Conservation (phyloP, 2,888 invertebrate species). For the Spilarctia lutea region DNA sequence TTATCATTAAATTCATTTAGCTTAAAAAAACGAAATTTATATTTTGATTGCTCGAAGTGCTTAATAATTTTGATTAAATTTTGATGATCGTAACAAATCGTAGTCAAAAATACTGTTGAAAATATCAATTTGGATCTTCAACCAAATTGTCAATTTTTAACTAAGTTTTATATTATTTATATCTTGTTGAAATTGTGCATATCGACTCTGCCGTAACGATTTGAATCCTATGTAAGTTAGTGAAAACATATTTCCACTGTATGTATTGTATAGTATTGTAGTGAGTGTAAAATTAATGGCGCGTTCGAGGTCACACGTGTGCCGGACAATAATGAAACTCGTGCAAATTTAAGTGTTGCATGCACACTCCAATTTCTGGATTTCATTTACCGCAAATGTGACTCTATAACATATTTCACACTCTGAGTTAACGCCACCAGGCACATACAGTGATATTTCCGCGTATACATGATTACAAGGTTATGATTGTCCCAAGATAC, state of each 20-base stretch:
- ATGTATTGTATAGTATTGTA: constrained; percentile 7
- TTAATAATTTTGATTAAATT: not conserved
- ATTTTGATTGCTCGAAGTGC: not conserved
- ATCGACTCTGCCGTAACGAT: not conserved
- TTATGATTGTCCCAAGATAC: constrained; percentile 21
- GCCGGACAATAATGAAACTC: constrained; percentile 64
- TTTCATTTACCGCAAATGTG: constrained; percentile 56
- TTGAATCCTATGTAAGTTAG: not conserved
- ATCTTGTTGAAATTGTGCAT: not conserved
- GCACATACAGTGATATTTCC: constrained; percentile 49
- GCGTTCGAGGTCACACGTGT: constrained; percentile 73
- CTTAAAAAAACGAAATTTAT: constrained; percentile 16
- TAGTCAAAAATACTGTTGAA: not conserved
- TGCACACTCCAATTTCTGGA: constrained; percentile 51
- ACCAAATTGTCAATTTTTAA: too few species aligned
- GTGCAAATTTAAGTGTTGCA: constrained; percentile 63
- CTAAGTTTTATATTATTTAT: too few species aligned
- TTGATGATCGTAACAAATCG: not conserved
- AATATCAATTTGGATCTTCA: not conserved
- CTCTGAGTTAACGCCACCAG: constrained; percentile 30
- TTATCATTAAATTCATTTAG: constrained; percentile 22
- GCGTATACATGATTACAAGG: constrained; percentile 34
- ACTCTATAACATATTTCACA: constrained; percentile 49
- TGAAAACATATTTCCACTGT: not conserved
- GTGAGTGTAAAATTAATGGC: constrained; percentile 51